These are phyloP conservation scores for Geotrupes spiniger DNA, from an alignment of 2,888 invertebrate genomes.

Conservation along the genomic window DNA sequence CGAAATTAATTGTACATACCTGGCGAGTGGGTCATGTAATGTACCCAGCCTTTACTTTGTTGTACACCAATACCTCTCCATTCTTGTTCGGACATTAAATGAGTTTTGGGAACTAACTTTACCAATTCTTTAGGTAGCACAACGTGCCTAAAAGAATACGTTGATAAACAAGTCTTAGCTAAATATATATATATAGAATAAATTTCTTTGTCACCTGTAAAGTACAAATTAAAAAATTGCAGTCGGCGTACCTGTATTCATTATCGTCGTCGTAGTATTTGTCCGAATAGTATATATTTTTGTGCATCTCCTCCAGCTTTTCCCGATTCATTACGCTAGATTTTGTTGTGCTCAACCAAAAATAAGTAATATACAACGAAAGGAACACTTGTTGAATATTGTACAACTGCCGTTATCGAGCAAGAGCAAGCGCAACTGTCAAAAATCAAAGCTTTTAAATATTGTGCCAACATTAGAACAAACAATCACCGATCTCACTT, in stretches of 20 bases:
- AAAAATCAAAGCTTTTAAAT: too few species aligned
- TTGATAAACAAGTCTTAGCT: not conserved
- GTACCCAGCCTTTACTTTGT: slow-evolving; percentile 95
- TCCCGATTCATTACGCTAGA: slow-evolving; percentile 33
- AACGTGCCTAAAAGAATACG: slow-evolving; percentile 72
- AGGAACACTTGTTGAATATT: too few species aligned
- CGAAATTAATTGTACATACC: slow-evolving; percentile 60
- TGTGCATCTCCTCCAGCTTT: slow-evolving; percentile 44
- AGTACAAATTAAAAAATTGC: too few species aligned
- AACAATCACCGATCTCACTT: too few species aligned
- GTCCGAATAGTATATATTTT: slow-evolving; percentile 88
- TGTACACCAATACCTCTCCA: slow-evolving; percentile 95
- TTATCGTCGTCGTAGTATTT: slow-evolving; percentile 89
- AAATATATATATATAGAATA: too few species aligned
- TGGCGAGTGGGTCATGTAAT: slow-evolving; percentile 95
- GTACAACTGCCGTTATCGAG: too few species aligned
- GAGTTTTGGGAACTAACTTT: slow-evolving; percentile 86
- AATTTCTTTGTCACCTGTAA: too few species aligned
- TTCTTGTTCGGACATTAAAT: slow-evolving; percentile 89
- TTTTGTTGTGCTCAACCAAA: too few species aligned
- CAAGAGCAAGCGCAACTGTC: too few species aligned
- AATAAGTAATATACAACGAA: too few species aligned
- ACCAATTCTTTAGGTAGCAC: slow-evolving; percentile 90
- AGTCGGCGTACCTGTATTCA: slow-evolving; percentile 82
- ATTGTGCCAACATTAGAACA: too few species aligned